Evolutionary conservation across 2,797 vertebrate genomes (phyloP).

Genomic region (Cyclura pinguis): DNA sequence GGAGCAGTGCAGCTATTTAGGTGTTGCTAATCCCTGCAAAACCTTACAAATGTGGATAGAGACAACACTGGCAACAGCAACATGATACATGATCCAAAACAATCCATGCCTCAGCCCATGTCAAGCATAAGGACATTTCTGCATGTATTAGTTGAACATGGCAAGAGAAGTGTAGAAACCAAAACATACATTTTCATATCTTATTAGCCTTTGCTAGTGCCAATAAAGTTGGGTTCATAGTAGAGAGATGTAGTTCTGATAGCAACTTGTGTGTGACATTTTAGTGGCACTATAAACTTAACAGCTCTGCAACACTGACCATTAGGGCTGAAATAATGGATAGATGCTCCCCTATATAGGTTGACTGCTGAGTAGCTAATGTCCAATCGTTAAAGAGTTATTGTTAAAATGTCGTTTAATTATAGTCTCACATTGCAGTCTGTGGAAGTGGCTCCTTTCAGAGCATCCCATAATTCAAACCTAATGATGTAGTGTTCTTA

Average conservation of each 20-base stretch:
- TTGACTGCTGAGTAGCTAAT: slow-evolving; percentile 28
- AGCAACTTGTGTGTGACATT: background rate
- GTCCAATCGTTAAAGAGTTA: background rate
- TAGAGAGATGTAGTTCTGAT: background rate
- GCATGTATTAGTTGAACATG: background rate
- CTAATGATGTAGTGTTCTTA: slow-evolving; percentile 1
- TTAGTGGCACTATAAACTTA: background rate
- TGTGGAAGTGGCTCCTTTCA: background rate
- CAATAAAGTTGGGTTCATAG: background rate
- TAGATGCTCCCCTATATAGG: background rate
- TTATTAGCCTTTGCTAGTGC: background rate
- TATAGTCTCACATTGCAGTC: background rate
- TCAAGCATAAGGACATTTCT: background rate
- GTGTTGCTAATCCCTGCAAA: background rate
- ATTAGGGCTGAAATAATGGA: background rate
- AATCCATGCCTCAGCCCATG: background rate
- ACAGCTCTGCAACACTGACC: background rate
- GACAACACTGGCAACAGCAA: background rate
- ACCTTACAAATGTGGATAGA: background rate
- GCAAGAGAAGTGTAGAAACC: background rate
- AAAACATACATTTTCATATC: background rate
- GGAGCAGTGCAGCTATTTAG: background rate
- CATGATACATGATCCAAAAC: background rate
- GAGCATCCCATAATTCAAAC: slow-evolving; percentile 31
- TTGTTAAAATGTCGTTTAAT: slow-evolving; percentile 30